Base-by-base conservation (phyloP, 1,140 invertebrate genomes). In the Euglossa dilemma region DNA sequence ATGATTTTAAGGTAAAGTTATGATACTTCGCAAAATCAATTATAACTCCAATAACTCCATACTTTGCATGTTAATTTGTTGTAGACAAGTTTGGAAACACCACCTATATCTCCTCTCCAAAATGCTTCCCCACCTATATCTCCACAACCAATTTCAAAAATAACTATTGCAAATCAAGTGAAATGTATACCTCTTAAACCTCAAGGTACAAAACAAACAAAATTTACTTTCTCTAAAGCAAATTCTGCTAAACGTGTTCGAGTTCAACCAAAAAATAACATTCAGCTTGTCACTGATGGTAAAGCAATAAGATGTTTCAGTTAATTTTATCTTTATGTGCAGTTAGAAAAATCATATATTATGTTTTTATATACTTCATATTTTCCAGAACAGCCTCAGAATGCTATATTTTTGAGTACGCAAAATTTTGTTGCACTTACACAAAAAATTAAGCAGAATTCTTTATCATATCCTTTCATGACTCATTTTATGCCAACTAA, bases 371-470 rank as follows among this genome's bases (percentile, higher is more conserved):
- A 2, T 69, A 36, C 52, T 45, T 74, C 45, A 78, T 64, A 77
- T 47, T 64, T 79, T 88, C 61, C 88, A 95, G 95, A 89, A 36
- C 88, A 90, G 43, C 76, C 89, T 36, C 83, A 85, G 43, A 94
- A 94, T 85, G 94, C 94, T n/a, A 94, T 95, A 61, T 92, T 95
- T 23, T 83, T 95, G 6, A 94, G 93, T 56, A 87, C 94, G 0
- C 91, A 94, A 85, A 94, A 95, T 83, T 95, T 95, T 85, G 93
- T 94, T 25, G 91, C 93, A 12, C 87, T 95, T 6, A 92, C 94
- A 56, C 93, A 95, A 81, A 94, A 94, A 70, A 90, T 91, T 20
- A 92, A 93, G 57, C 90, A 90, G 73, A 91, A 90, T 66, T 83
- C 73, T 64, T 71, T 80, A 52, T 75, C 90, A 16, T 90, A 91